phyloP scores from a whole-genome alignment of 2,113 vertebrate genomes.

The Coturnix japonica region DNA sequence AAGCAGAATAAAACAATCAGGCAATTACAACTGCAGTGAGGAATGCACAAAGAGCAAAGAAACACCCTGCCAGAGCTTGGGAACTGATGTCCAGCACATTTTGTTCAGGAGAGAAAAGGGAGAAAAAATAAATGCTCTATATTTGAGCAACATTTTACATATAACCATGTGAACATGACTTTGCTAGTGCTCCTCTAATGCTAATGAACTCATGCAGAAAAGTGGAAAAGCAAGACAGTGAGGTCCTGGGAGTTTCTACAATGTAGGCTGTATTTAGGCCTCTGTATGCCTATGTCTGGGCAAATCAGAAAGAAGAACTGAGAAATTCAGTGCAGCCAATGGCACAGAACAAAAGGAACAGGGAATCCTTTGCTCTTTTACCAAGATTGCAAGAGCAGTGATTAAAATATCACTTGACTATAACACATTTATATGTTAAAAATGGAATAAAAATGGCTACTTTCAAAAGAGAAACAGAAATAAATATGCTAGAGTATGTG shows the following conservation, averaged over 20 bases:
- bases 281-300: neutral
- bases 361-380: neutral
- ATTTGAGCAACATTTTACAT: neutral
- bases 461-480: neutral
- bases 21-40: neutral
- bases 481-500: accelerated
- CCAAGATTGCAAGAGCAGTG: neutral
- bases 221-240: neutral
- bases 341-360: neutral
- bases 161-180: neutral
- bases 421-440: neutral
- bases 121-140: neutral
- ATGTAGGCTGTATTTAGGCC: neutral
- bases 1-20: neutral
- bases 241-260: neutral
- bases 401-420: neutral
- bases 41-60: neutral
- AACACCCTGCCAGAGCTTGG: neutral
- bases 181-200: neutral
- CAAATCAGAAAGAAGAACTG: neutral
- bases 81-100: neutral
- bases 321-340: neutral
- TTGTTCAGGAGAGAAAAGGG: neutral
- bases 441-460: neutral
- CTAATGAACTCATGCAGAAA: neutral